phyloP scores from a whole-genome alignment of 2,797 vertebrate genomes.

The Tenualosa thibaudeaui region DNA sequence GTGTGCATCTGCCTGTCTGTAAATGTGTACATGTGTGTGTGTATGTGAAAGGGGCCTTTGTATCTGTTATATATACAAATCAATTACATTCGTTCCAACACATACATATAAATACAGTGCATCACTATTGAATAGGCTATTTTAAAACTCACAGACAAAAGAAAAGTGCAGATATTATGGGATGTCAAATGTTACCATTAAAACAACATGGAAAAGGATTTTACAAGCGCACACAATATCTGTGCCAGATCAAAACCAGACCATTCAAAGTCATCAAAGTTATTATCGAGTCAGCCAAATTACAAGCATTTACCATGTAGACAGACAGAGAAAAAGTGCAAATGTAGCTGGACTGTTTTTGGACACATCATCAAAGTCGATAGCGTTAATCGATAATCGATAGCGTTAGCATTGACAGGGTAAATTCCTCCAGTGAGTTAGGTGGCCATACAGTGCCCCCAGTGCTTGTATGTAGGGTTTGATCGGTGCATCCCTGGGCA shows the following conservation, averaged over 20 bases:
- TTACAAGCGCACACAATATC: not conserved
- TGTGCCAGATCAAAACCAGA: not conserved
- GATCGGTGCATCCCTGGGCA: not conserved
- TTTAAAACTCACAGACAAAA: not conserved
- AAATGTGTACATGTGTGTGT: not conserved
- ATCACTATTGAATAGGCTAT: constrained; percentile 9
- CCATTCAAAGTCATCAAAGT: not conserved
- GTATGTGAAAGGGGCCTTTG: not conserved
- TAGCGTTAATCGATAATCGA: too few species aligned
- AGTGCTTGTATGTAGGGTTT: not conserved
- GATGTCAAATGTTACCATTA: not conserved
- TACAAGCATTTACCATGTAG: not conserved
- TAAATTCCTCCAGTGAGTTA: not conserved
- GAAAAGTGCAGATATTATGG: constrained; percentile 22
- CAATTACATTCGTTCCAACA: constrained; percentile 24
- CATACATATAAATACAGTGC: constrained; percentile 14
- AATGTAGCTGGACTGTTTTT: not conserved
- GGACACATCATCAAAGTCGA: not conserved
- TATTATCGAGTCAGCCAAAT: not conserved
- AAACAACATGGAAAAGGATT: constrained; percentile 3
- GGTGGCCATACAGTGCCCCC: not conserved
- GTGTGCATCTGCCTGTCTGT: not conserved
- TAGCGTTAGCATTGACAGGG: not conserved
- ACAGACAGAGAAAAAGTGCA: not conserved
- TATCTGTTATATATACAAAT: constrained; percentile 14